phyloP scores from a whole-genome alignment of 2,888 invertebrate genomes.

The Morpho achilles region DNA sequence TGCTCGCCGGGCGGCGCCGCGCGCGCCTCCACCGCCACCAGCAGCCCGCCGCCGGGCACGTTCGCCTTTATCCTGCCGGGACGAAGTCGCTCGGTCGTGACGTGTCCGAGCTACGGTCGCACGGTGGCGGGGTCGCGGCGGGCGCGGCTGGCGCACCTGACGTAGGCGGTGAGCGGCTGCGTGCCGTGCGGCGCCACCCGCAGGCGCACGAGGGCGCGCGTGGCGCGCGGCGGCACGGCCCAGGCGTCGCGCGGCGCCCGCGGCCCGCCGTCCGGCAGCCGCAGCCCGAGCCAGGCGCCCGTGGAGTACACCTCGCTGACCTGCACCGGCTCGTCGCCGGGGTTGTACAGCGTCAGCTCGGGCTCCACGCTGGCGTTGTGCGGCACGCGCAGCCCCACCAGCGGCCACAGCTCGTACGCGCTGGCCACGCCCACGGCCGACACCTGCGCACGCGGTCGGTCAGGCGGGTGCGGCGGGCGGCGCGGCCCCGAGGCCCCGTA shows the following conservation, averaged over 20 bases:
- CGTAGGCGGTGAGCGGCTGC: slow-evolving; percentile 72
- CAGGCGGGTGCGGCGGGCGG: neutral
- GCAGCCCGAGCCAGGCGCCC: slow-evolving; percentile 95
- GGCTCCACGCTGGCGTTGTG: slow-evolving; percentile 94
- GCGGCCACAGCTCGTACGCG: slow-evolving; percentile 93
- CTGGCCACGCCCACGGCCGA: slow-evolving; percentile 92
- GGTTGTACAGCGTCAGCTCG: slow-evolving; percentile 96
- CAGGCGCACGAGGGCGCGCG: slow-evolving; percentile 92
- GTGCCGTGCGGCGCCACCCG: slow-evolving; percentile 69
- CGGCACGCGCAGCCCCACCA: slow-evolving; percentile 94
- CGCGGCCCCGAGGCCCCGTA: too few species aligned
- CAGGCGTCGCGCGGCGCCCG: slow-evolving; percentile 91
- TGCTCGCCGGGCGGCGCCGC: slow-evolving; percentile 50
- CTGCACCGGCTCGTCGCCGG: slow-evolving; percentile 85
- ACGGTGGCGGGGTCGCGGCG: too few species aligned
- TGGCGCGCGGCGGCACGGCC: slow-evolving; percentile 94
- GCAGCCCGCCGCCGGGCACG: slow-evolving; percentile 55
- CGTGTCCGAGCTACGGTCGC: too few species aligned
- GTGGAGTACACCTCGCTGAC: slow-evolving; percentile 88
- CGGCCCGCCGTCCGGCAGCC: slow-evolving; percentile 87
- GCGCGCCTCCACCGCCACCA: slow-evolving; percentile 62
- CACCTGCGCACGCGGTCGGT: slow-evolving; percentile 75
- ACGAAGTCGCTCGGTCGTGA: neutral
- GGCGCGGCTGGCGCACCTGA: slow-evolving; percentile 35
- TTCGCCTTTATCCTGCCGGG: slow-evolving; percentile 48